phyloP scores from a whole-genome alignment of 2,888 invertebrate genomes.

The Eulithis testata region DNA sequence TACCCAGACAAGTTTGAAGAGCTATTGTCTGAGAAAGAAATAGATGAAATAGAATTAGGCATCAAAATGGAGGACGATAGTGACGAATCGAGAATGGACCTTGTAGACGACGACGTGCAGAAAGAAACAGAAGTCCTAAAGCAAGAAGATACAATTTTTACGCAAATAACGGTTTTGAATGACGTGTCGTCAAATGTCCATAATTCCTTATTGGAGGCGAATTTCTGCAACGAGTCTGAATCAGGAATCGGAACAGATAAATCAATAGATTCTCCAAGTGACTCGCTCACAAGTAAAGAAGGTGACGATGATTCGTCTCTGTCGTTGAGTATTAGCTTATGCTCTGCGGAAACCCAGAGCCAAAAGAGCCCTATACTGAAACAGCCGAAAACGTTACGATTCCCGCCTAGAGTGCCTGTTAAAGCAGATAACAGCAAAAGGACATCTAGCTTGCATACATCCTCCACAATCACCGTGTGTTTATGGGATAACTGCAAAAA shows the following conservation, averaged over 20 bases:
- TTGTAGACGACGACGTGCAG: conserved; percentile 55
- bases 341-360: conserved; percentile 69
- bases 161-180: conserved; percentile 78
- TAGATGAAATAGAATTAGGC: conserved; percentile 38
- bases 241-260: conserved; percentile 80
- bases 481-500: conserved; percentile 93
- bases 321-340: conserved; percentile 74
- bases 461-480: conserved; percentile 85
- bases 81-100: conserved; percentile 48
- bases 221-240: conserved; percentile 77
- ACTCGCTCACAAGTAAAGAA: conserved; percentile 78
- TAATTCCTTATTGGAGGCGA: conserved; percentile 75
- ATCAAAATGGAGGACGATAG: conserved; percentile 41
- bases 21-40: conserved; percentile 51
- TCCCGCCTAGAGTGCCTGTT: conserved; percentile 86
- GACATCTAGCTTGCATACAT: conserved; percentile 74
- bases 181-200: conserved; percentile 78
- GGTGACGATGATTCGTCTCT: conserved; percentile 79
- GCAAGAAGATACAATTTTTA: conserved; percentile 76
- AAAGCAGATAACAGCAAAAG: conserved; percentile 66
- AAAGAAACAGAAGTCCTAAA: conserved; percentile 72
- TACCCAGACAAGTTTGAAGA: conserved; percentile 68
- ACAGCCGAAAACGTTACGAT: conserved; percentile 92
- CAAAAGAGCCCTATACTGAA: conserved; percentile 91
- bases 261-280: conserved; percentile 79